phyloP scores from a whole-genome alignment of 2,113 vertebrate genomes.

The Numenius arquata region DNA sequence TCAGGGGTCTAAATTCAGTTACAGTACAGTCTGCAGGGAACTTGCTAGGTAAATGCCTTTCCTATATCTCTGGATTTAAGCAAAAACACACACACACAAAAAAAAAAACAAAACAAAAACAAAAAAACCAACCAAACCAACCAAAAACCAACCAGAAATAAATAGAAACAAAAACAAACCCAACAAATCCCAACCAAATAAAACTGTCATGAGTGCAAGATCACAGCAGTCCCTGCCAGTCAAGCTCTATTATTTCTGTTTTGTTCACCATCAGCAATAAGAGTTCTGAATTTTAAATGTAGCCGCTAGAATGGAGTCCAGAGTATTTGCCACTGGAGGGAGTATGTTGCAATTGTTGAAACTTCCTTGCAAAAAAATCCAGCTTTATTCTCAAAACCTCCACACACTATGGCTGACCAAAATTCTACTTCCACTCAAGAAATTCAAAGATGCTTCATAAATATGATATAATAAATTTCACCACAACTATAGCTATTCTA shows the following conservation, averaged over 20 bases:
- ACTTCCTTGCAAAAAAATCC: background rate
- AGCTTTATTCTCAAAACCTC: background rate
- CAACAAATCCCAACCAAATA: background rate
- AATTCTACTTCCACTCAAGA: background rate
- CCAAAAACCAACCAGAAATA: background rate
- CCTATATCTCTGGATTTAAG: background rate
- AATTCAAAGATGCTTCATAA: background rate
- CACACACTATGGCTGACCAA: background rate
- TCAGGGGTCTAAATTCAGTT: background rate
- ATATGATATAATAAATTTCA: background rate
- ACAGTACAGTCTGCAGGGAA: background rate
- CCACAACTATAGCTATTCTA: background rate
- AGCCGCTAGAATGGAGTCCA: background rate
- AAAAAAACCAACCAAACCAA: background rate
- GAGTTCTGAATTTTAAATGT: background rate
- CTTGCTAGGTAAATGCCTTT: background rate
- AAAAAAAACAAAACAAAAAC: background rate
- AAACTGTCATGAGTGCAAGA: background rate
- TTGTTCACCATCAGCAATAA: background rate
- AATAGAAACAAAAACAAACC: background rate
- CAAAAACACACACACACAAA: background rate
- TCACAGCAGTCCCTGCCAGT: accelerated
- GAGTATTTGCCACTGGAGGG: background rate
- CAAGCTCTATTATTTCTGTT: background rate
- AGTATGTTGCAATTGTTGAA: background rate